Percentiles rank a stretch among this genome's conserved stretches.
Evolutionary conservation across 2,797 vertebrate species (phyloP).

Genomic region (Chromis chromis): DNA sequence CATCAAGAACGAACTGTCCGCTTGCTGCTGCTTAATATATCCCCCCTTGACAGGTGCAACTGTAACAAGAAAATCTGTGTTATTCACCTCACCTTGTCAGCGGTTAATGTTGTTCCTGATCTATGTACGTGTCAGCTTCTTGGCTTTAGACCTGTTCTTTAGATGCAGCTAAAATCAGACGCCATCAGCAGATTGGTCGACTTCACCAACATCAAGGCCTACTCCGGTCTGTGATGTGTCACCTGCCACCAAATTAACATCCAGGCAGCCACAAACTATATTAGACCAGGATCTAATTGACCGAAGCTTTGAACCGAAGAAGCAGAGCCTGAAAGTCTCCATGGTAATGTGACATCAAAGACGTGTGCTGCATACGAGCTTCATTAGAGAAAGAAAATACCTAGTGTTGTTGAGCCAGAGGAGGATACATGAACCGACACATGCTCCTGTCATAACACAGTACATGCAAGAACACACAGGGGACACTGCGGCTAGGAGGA

Average conservation of each 20-base stretch:
- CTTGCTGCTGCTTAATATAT: no score
- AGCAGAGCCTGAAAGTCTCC: constrained; percentile 56
- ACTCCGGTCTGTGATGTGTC: constrained; percentile 70
- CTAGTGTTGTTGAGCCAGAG: constrained; percentile 17
- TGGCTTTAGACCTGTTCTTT: neutral
- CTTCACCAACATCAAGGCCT: constrained; percentile 51
- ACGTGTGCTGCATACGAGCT: constrained; percentile 62
- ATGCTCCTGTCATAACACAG: constrained; percentile 23
- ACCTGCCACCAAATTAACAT: constrained; percentile 72
- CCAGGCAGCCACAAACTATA: constrained; percentile 40
- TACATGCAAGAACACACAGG: constrained; percentile 20
- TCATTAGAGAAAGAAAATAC: constrained; percentile 66
- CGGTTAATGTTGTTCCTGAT: neutral
- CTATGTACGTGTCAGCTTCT: neutral
- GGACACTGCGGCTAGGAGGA: constrained; percentile 48
- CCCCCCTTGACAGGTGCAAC: no score
- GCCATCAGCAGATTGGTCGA: constrained; percentile 35
- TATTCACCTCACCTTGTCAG: neutral
- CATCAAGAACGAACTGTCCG: no score
- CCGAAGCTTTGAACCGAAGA: constrained; percentile 64
- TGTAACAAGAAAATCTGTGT: neutral
- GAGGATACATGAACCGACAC: constrained; percentile 17
- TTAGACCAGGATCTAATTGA: constrained; percentile 58
- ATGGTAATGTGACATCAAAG: constrained; percentile 77
- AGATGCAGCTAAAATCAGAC: constrained; percentile 25